phyloP scores from a whole-genome alignment of 2,797 vertebrate species.

The Selene dorsalis region DNA sequence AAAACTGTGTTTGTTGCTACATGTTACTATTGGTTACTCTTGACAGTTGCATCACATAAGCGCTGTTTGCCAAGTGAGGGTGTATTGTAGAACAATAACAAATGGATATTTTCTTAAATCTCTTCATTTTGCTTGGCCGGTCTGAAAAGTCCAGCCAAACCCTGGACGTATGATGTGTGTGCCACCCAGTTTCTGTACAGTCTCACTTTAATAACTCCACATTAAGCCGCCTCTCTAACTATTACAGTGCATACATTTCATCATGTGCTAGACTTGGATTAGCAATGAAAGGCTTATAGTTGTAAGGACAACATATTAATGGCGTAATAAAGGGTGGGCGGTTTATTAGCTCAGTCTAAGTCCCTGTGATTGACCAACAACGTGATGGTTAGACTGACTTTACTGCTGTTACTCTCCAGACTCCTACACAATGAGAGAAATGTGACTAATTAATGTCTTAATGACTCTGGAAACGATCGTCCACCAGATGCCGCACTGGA shows the following conservation, averaged over 20 bases:
- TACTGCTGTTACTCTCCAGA: background rate
- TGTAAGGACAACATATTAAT: slow-evolving; percentile 14
- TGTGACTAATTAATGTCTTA: background rate
- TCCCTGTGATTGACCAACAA: background rate
- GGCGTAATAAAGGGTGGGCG: background rate
- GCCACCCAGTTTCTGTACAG: slow-evolving; percentile 5
- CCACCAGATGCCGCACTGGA: background rate
- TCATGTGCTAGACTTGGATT: background rate
- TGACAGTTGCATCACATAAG: slow-evolving; percentile 61
- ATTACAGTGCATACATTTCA: background rate
- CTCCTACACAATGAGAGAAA: background rate
- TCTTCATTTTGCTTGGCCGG: background rate
- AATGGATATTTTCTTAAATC: slow-evolving; percentile 34
- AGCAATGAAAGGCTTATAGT: background rate
- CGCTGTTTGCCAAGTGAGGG: slow-evolving; percentile 52
- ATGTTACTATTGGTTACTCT: slow-evolving; percentile 73
- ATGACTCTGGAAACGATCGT: too few relatives aligned
- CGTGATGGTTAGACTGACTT: background rate
- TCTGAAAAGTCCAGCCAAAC: slow-evolving; percentile 26
- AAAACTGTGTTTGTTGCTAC: slow-evolving; percentile 73
- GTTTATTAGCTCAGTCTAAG: slow-evolving; percentile 16
- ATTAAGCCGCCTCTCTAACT: background rate
- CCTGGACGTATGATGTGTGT: background rate
- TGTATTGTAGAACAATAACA: slow-evolving; percentile 51
- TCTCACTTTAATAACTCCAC: slow-evolving; percentile 3